Percentiles rank a stretch among this genome's conserved stretches.
Conservation (phyloP, 2,888 invertebrate species). For the Heterodera filipjevi region DNA sequence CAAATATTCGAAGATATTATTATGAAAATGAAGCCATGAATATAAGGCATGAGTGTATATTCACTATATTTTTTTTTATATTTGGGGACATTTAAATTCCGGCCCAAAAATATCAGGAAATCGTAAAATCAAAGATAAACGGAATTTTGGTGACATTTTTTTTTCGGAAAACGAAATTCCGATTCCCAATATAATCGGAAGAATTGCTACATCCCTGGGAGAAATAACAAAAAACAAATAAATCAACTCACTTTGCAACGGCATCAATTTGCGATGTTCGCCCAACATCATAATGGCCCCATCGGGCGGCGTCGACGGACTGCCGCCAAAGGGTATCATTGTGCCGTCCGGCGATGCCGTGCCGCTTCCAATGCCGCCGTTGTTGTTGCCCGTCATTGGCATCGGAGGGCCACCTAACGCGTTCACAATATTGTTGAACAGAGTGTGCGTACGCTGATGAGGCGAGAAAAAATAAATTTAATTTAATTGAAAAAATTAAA, state of each 20-base stretch:
- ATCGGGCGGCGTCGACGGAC: not conserved
- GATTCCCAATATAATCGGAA: too few relatives aligned
- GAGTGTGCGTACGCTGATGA: slow-evolving; percentile 59
- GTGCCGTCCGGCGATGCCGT: not conserved
- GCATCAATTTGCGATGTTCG: slow-evolving; percentile 46
- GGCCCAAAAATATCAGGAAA: too few relatives aligned
- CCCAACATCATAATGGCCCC: slow-evolving; percentile 19
- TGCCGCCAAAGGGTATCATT: not conserved
- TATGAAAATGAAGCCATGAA: too few relatives aligned
- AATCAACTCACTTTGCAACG: slow-evolving; percentile 41
- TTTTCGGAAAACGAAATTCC: too few relatives aligned
- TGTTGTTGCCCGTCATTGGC: not conserved
- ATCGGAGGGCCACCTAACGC: slow-evolving; percentile 48
- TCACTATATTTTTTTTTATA: too few relatives aligned
- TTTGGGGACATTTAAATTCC: too few relatives aligned
- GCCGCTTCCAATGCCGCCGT: not conserved
- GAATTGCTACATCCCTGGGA: too few relatives aligned
- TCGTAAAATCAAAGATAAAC: too few relatives aligned
- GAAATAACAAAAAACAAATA: too few relatives aligned
- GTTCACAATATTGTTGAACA: slow-evolving; percentile 64
- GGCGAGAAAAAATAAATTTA: slow-evolving; percentile 23
- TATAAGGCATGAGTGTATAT: too few relatives aligned
- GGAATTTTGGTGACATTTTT: too few relatives aligned
- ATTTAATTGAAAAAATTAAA: slow-evolving; percentile 11
- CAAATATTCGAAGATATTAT: too few relatives aligned